Percentiles rank a stretch among this genome's conserved stretches.
Evolutionary conservation across 2,113 vertebrate genomes (phyloP).

Genomic region (Coptodon bakossiorum): DNA sequence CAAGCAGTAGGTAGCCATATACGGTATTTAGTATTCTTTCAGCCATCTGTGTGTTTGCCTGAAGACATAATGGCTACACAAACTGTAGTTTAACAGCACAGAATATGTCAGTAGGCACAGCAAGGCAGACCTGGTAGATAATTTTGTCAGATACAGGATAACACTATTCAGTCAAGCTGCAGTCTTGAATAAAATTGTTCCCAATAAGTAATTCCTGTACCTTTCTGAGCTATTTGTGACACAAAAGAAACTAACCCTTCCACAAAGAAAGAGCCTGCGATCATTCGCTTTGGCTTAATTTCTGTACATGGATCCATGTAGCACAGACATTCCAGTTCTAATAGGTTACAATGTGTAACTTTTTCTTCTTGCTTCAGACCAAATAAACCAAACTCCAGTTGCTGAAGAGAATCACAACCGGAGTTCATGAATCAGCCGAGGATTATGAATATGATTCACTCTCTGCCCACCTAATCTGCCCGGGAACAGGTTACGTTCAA

Average conservation of each 20-base stretch:
- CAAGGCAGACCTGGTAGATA: neutral
- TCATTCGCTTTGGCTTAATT: neutral
- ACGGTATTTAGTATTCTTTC: neutral
- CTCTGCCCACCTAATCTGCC: neutral
- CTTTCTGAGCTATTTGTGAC: neutral
- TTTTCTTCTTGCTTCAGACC: neutral
- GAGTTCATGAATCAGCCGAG: neutral
- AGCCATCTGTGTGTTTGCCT: conserved; percentile 6
- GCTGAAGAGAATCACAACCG: neutral
- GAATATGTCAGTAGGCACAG: neutral
- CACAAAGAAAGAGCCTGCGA: neutral
- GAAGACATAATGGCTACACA: neutral
- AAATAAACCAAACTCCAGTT: neutral
- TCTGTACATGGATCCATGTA: neutral
- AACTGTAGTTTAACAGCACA: neutral
- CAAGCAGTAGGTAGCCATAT: neutral
- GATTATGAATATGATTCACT: neutral
- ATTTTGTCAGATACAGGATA: neutral
- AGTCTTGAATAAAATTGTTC: neutral
- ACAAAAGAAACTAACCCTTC: neutral
- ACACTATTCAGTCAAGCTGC: neutral
- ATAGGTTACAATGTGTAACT: neutral
- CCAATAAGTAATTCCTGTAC: neutral
- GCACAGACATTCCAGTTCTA: neutral
- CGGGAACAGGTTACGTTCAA: neutral